phyloP scores from a whole-genome alignment of 2,797 vertebrate genomes.

The Sebastes oblongus region DNA sequence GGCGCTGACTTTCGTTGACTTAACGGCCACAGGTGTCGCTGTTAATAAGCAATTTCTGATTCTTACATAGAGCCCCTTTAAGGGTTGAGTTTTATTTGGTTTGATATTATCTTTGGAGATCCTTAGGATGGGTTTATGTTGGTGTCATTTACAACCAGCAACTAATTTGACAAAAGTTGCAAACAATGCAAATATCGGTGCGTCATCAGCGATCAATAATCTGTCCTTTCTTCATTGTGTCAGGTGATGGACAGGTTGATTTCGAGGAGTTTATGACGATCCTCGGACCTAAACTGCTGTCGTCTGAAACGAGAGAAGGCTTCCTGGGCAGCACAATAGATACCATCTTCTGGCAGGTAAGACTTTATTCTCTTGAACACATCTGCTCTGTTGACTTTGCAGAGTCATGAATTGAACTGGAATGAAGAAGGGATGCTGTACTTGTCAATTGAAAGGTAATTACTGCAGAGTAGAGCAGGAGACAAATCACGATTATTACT shows the following conservation, averaged over 20 bases:
- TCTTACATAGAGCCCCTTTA: too few species aligned
- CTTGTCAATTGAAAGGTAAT: neutral
- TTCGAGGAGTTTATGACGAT: conserved; percentile 99
- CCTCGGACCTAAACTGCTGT: conserved; percentile 94
- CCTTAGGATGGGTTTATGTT: neutral
- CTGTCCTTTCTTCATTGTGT: conserved; percentile 33
- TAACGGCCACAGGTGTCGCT: too few species aligned
- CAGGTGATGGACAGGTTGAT: conserved; percentile 95
- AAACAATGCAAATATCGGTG: neutral
- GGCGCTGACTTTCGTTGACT: too few species aligned
- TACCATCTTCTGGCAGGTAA: conserved; percentile 98
- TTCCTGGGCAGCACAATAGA: conserved; percentile 97
- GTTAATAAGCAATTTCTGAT: too few species aligned
- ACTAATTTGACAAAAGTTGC: neutral
- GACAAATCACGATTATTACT: neutral
- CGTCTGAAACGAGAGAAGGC: conserved; percentile 92
- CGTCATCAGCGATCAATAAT: neutral
- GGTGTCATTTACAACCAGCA: neutral
- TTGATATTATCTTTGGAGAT: neutral
- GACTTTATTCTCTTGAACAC: conserved; percentile 1
- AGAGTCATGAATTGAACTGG: neutral
- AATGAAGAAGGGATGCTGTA: neutral
- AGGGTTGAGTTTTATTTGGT: neutral
- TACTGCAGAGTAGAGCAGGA: neutral
- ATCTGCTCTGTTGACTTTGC: neutral